Base-by-base conservation (phyloP, 2,888 invertebrate genomes). In the Lapara coniferarum region DNA sequence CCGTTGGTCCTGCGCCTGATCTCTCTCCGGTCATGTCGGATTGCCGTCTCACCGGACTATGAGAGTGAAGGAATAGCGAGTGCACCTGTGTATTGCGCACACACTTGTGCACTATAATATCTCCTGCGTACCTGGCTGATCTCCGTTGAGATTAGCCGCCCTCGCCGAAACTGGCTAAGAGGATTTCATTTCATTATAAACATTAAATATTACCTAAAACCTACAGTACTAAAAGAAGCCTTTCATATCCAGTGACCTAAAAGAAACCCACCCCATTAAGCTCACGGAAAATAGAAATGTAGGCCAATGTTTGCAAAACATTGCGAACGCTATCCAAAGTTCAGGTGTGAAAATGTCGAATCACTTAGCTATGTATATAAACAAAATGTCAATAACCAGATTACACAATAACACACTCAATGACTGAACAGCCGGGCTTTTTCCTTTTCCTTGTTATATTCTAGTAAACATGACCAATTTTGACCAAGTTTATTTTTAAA, bases 271-370 rank as follows among this genome's bases (percentile, higher is more conserved):
- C 55, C 25, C 67, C 58, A 37, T 68, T 52, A 37, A 53, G 49
- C 16, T 46, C 49, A 56, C 49, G 55, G 14, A 44, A 37, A 55
- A 67, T n/a, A 55, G 55, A 37, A 55, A 67, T 53, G 44, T 55
- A 37, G 44, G 55, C 52, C 37, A 57, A 59, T 19, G 63, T 63
- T 46, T 19, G 6, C 67, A 66, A 16, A 57, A 55, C 56, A 67
- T 13, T 49, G 49, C 57, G 19, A 66, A 70, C 71, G 69, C 19
- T 66, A 75, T 73, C 73, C 44, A 30, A 76, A 74, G 77, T 72
- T 73, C 77, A 77, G 44, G 59, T 57, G 56, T 10, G 66, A 56
- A 70, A 77, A 78, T 79, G 76, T 58, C 75, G 73, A 16, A 49
- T 7, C 51, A 70, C 52, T 70, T 51, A 55, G 19, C 19, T 51